Evolutionary conservation across 2,113 vertebrate species (phyloP).

Genomic region (Xiphophorus hellerii): DNA sequence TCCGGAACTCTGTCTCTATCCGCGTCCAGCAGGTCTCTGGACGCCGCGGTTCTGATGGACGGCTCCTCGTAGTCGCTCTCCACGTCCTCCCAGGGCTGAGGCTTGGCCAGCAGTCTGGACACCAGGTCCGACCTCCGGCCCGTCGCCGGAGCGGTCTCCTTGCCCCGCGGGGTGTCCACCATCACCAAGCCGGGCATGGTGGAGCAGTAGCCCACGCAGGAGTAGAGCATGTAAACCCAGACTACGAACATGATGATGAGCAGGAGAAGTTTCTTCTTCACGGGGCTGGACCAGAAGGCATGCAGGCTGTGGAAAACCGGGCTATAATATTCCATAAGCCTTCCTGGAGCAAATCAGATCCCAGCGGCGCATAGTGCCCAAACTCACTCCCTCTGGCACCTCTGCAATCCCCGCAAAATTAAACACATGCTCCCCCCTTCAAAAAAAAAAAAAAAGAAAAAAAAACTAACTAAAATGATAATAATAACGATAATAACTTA

Average conservation of each 20-base stretch:
- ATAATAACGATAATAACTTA: slow-evolving; percentile 3
- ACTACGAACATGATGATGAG: slow-evolving; percentile 92
- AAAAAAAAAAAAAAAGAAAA: neutral
- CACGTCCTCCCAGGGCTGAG: slow-evolving; percentile 79
- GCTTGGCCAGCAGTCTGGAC: slow-evolving; percentile 75
- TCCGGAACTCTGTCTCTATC: slow-evolving; percentile 77
- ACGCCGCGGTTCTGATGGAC: slow-evolving; percentile 65
- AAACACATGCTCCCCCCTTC: slow-evolving; percentile 46
- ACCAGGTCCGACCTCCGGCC: slow-evolving; percentile 71
- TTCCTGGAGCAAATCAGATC: slow-evolving; percentile 66
- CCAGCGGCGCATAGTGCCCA: slow-evolving; percentile 81
- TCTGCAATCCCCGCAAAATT: slow-evolving; percentile 56
- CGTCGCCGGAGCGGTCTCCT: slow-evolving; percentile 58
- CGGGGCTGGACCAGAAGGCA: slow-evolving; percentile 79
- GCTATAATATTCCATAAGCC: slow-evolving; percentile 90
- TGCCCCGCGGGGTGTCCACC: slow-evolving; percentile 73
- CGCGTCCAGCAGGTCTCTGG: slow-evolving; percentile 75
- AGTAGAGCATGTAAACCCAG: slow-evolving; percentile 94
- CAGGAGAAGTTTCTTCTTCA: slow-evolving; percentile 87
- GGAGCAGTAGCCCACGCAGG: slow-evolving; percentile 91
- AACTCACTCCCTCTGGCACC: slow-evolving; percentile 66
- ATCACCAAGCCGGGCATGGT: slow-evolving; percentile 80
- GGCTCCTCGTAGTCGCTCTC: slow-evolving; percentile 80
- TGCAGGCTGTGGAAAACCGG: slow-evolving; percentile 81
- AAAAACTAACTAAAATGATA: slow-evolving; percentile 9